Evolutionary conservation across 2,113 vertebrate species (phyloP), one percentile per base, ranked within the genome.

Genomic region (Epinephelus moara): DNA sequence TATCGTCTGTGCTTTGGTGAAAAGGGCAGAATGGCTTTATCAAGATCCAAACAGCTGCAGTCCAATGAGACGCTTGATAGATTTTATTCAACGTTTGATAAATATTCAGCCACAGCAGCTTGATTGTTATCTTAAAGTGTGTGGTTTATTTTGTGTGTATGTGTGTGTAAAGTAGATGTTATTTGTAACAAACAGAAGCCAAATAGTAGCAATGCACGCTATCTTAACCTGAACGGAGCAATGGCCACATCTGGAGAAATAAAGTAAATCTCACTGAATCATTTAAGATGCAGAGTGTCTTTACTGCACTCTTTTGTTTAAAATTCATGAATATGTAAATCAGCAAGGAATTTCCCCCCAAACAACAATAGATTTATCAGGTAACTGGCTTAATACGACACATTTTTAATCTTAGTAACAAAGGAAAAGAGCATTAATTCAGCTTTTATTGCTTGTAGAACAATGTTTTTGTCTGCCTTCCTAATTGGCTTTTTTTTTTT

Each of bases 1-100:
- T 70, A 61, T 81, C 60, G 61, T 70, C 57, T 75, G 59, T 74
- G 70, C 85, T 86, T 86, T 76, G 56, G 72, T 81, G 80, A 85
- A 90, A 92, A 88, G 81, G 81, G 82, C 85, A 90, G 62, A 70
- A 50, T 45, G 64, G 68, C 69, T 87, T 85, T 79, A 81, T 77
- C 80, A 45, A 56, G 71, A 90, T 77, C 52, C 80, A 69, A 57
- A 56, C 53, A 47, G 63, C 79, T 63, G 66, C 56, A 62, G 56
- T 69, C 56, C 61, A 84, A 82, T 85, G 79, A 87, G 63, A 89
- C 2, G 45, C 66, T 82, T 86, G 80, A 84, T 88, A 88, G 90
- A 84, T 80, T 40, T 30, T 70, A 61, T 62, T 70, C 27, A 55
- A 55, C 42, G 70, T 68, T 50, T 23, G 9, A 40, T 23, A 30